Percentiles rank a stretch among this genome's conserved stretches.
Evolutionary conservation across 2,888 invertebrate species (phyloP).

Genomic region (Zonitis immaculata): DNA sequence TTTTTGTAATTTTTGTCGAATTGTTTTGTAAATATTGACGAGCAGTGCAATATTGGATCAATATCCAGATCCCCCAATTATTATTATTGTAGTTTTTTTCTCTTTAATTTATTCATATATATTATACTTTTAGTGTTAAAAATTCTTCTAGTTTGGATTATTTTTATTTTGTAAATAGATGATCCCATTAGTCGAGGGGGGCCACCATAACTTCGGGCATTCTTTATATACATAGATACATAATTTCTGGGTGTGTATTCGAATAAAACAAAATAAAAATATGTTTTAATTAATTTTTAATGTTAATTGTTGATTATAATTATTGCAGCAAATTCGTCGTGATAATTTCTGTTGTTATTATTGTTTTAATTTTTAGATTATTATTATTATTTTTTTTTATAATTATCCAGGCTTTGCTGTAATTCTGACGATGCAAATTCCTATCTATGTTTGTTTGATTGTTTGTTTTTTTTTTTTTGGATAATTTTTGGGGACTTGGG

Average conservation of each 20-base stretch:
- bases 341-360: background rate
- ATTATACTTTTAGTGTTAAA: background rate
- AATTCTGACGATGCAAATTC: conserved; percentile 8
- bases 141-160: background rate
- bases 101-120: conserved; percentile 25
- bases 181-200: background rate
- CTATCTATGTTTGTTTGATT: too few species aligned
- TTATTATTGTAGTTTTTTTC: conserved; percentile 28
- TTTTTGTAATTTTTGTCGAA: conserved; percentile 11
- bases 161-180: background rate
- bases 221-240: too few species aligned
- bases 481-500: conserved; percentile 40
- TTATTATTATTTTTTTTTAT: conserved; percentile 5
- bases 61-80: conserved; percentile 16
- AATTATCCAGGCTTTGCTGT: conserved; percentile 1
- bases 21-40: conserved; percentile 25
- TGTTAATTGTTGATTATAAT: background rate
- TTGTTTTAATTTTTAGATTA: conserved; percentile 31
- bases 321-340: background rate
- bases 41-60: conserved; percentile 39
- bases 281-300: too few species aligned
- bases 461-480: background rate
- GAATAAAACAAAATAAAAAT: too few species aligned
- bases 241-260: too few species aligned
- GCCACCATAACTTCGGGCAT: conserved; percentile 3